These are phyloP conservation scores for Nymphalis io DNA, from an alignment of 1,140 invertebrate species.

Conservation along the genomic window DNA sequence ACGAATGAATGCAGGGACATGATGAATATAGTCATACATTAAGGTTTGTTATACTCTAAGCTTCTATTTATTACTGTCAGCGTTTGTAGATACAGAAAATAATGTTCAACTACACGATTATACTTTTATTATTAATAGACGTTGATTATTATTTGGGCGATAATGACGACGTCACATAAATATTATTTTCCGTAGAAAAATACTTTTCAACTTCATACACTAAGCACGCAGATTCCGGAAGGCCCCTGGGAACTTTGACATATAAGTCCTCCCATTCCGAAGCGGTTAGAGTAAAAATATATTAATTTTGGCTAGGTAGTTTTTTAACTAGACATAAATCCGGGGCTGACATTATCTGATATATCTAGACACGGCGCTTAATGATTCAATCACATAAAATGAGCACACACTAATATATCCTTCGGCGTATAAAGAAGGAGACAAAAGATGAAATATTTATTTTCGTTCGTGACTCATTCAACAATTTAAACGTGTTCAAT, in stretches of 20 bases:
- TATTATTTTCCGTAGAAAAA: constrained; percentile 6
- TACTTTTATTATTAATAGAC: constrained; percentile 26
- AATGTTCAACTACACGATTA: constrained; percentile 31
- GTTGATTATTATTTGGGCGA: constrained; percentile 10
- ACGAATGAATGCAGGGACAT: constrained; percentile 57
- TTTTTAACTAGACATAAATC: too few species aligned
- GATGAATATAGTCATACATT: constrained; percentile 61
- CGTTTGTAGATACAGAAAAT: constrained; percentile 32
- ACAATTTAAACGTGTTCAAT: too few species aligned
- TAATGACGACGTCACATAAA: neutral
- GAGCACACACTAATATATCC: constrained; percentile 15
- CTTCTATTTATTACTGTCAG: constrained; percentile 49
- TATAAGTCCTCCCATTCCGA: too few species aligned
- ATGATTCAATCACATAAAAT: constrained; percentile 28
- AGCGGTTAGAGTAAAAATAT: too few species aligned
- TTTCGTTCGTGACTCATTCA: constrained; percentile 27
- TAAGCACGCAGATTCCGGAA: too few species aligned
- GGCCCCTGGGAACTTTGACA: too few species aligned
- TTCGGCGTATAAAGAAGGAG: constrained; percentile 11
- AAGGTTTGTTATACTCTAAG: constrained; percentile 49
- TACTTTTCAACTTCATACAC: constrained; percentile 8
- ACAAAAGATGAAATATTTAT: constrained; percentile 18
- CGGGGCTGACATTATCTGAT: too few species aligned
- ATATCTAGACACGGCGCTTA: constrained; percentile 16
- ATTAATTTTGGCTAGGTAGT: too few species aligned